Evolutionary conservation across 2,113 vertebrate species (phyloP), one percentile per base, ranked within the genome.

Genomic region (Apaloderma vittatum): DNA sequence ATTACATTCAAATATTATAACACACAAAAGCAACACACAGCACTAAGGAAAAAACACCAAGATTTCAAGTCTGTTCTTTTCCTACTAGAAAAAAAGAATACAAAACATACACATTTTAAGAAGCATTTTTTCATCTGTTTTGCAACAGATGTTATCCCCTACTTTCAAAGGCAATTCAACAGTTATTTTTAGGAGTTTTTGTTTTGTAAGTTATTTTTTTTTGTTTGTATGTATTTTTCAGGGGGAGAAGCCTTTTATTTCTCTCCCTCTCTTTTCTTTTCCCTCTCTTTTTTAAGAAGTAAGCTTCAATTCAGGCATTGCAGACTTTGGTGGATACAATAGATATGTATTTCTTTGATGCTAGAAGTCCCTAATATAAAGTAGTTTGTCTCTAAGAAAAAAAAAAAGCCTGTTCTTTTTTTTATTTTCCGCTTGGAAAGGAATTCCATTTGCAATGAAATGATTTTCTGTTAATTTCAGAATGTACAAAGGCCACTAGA

Each of bases 1-100:
- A 99, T 99, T 99, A 99, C 99, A 99, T 99, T 99, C 99, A 99
- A 99, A 99, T 99, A 99, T 99, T 99, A 99, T 99, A 98, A 99
- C 99, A 98, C 98, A 98, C 98, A 98, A 98, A 98, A 98, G 98
- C 98, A 99, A 99, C 98, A 99, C 99, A 99, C 99, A 74, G 98
- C 99, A 99, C 99, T 98, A 99, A 98, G 98, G 98, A 98, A 99
- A 99, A 99, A 99, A 98, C 99, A 99, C 98, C 99, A 98, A 99
- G 97, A 98, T 97, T 98, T 98, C 97, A 98, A 98, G 98, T 98
- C 97, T 97, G 98, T 99, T 98, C 97, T 98, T 99, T 98, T 98
- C 98, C 99, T 99, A 99, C 99, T 99, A 99, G 99, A 99, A 99
- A 99, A 98, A 99, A 99, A 98, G 98, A 99, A 99, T 99, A 99